Percentiles rank a stretch among this genome's conserved stretches.
Evolutionary conservation across 2,797 vertebrate genomes (phyloP).

Genomic region (Enteromius treurensis): DNA sequence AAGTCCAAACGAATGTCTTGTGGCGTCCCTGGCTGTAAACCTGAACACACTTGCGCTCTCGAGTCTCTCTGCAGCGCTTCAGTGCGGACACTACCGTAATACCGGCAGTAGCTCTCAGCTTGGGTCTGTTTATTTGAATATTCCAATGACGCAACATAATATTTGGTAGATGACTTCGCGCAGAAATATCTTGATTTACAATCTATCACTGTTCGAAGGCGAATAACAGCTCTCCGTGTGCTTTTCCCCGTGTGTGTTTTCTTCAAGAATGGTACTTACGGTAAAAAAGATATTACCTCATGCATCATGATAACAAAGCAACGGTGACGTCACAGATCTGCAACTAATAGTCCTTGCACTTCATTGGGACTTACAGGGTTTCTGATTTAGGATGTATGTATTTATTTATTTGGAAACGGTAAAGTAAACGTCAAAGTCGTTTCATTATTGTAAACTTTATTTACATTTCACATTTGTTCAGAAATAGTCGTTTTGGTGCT

Average conservation of each 20-base stretch:
- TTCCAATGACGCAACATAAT: neutral
- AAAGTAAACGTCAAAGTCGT: neutral
- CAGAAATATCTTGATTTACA: rapidly evolving
- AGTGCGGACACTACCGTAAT: conserved; percentile 72
- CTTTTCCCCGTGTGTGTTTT: neutral
- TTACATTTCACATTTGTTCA: neutral
- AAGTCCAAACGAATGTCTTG: conserved; percentile 56
- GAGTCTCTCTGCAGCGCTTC: conserved; percentile 66
- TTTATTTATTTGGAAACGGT: neutral
- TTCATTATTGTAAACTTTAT: conserved; percentile 14
- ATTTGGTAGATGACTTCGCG: neutral
- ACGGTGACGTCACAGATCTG: neutral
- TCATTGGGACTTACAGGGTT: neutral
- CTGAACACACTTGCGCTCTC: conserved; percentile 62
- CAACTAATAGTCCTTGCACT: conserved; percentile 19
- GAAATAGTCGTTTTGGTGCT: neutral
- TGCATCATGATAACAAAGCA: conserved; percentile 2
- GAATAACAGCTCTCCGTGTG: neutral
- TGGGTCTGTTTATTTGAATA: neutral
- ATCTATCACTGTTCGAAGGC: too few species aligned
- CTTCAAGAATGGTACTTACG: conserved; percentile 38
- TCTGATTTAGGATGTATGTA: neutral
- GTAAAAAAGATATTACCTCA: conserved; percentile 41
- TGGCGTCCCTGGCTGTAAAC: conserved; percentile 60
- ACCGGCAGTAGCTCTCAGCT: conserved; percentile 42